Evolutionary conservation across 2,797 vertebrate species (phyloP).

Genomic region (Catostomus latipinnis): DNA sequence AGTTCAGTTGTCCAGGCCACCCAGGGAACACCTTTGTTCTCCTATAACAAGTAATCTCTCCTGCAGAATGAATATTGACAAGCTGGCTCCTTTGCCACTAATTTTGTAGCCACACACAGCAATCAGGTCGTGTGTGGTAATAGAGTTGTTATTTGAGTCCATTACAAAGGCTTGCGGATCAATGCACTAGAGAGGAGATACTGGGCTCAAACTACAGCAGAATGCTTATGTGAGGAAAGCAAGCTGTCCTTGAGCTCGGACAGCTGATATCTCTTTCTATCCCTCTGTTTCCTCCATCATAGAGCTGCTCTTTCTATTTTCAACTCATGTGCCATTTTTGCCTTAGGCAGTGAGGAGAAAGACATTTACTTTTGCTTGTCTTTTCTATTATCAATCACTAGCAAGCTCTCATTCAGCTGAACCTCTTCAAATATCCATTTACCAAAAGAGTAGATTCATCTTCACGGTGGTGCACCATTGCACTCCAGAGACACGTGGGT

Average conservation of each 20-base stretch:
- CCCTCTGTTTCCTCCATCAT: not conserved
- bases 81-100: conserved; percentile 77
- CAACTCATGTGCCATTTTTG: not conserved
- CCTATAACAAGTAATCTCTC: conserved; percentile 87
- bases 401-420: not conserved
- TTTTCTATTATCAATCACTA: too few species aligned
- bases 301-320: not conserved
- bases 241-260: conserved; percentile 24
- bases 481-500: too few species aligned
- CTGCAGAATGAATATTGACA: conserved; percentile 89
- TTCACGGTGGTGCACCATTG: too few species aligned
- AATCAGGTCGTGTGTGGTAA: conserved; percentile 80
- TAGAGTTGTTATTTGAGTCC: conserved; percentile 94
- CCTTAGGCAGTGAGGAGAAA: not conserved
- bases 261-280: not conserved
- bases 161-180: conserved; percentile 88
- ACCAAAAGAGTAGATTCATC: not conserved
- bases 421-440: not conserved
- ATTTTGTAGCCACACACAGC: conserved; percentile 82
- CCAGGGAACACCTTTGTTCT: conserved; percentile 89
- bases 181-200: conserved; percentile 71
- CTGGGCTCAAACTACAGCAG: conserved; percentile 8
- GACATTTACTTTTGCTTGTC: not conserved
- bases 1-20: conserved; percentile 81
- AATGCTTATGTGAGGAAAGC: conserved; percentile 41